Percentiles rank a stretch among this genome's conserved stretches.
These are phyloP conservation scores for Diogma glabrata DNA, from an alignment of 2,888 invertebrate genomes.

Conservation along the genomic window DNA sequence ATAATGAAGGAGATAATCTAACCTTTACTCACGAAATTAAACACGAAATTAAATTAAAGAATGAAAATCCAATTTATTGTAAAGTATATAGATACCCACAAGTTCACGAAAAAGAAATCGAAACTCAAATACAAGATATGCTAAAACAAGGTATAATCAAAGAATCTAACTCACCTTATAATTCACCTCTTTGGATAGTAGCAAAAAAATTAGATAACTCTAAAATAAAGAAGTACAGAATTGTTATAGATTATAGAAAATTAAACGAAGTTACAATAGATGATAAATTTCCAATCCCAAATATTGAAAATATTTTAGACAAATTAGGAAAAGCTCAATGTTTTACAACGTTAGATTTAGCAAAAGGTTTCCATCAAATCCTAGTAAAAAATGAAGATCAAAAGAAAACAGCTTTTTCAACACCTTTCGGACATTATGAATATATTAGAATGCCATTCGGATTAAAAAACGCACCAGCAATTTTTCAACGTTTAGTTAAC, in stretches of 20 bases:
- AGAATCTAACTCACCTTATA: background rate
- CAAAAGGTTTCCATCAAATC: background rate
- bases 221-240: background rate
- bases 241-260: too few relatives aligned
- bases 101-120: background rate
- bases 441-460: background rate
- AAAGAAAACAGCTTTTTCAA: background rate
- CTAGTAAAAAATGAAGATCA: background rate
- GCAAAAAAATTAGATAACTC: background rate
- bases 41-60: background rate
- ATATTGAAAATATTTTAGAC: background rate
- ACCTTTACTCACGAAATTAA: too few relatives aligned
- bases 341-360: background rate
- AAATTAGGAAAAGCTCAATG: background rate
- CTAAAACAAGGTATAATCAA: background rate
- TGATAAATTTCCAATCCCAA: background rate
- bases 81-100: background rate
- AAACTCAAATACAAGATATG: background rate
- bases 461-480: background rate
- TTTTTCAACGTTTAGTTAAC: too few relatives aligned
- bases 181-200: background rate
- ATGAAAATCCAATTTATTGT: slow-evolving; percentile 3
- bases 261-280: background rate
- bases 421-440: too few relatives aligned
- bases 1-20: background rate